phyloP scores from a whole-genome alignment of 2,888 invertebrate genomes.

The Siphlonurus alternatus region DNA sequence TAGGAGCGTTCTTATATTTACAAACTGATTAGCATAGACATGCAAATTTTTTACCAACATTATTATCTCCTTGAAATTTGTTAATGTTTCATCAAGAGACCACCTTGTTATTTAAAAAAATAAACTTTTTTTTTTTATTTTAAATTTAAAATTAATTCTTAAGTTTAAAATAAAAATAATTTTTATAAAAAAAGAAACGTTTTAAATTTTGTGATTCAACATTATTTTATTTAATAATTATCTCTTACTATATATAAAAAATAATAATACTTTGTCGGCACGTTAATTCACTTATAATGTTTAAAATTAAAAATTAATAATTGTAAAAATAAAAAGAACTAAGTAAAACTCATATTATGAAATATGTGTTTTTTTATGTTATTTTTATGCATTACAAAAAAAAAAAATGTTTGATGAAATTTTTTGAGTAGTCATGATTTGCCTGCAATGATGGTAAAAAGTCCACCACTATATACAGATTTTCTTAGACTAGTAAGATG shows the following conservation, averaged over 20 bases:
- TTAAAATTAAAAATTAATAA: background rate
- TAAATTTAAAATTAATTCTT: too few relatives aligned
- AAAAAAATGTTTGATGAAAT: background rate
- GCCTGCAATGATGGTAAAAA: background rate
- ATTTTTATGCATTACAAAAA: background rate
- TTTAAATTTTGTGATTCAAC: background rate
- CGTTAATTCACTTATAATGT: too few relatives aligned
- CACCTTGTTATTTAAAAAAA: too few relatives aligned
- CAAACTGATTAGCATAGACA: too few relatives aligned
- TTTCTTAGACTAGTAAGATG: too few relatives aligned
- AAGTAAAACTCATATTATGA: background rate
- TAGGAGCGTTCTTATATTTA: too few relatives aligned
- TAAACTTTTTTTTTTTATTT: too few relatives aligned
- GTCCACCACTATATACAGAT: too few relatives aligned
- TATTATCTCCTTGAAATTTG: too few relatives aligned
- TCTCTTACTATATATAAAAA: background rate
- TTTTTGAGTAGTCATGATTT: background rate
- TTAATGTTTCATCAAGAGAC: too few relatives aligned
- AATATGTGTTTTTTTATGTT: background rate
- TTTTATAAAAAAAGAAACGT: background rate
- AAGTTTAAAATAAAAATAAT: too few relatives aligned
- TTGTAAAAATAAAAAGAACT: background rate
- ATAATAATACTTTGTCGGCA: background rate
- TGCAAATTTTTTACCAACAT: too few relatives aligned
- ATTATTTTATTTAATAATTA: background rate